A percentile compares a stretch with the other conserved stretches of the same genome.
Evolutionary conservation across 2,113 vertebrate species (phyloP).

Genomic region (Azemiops feae): DNA sequence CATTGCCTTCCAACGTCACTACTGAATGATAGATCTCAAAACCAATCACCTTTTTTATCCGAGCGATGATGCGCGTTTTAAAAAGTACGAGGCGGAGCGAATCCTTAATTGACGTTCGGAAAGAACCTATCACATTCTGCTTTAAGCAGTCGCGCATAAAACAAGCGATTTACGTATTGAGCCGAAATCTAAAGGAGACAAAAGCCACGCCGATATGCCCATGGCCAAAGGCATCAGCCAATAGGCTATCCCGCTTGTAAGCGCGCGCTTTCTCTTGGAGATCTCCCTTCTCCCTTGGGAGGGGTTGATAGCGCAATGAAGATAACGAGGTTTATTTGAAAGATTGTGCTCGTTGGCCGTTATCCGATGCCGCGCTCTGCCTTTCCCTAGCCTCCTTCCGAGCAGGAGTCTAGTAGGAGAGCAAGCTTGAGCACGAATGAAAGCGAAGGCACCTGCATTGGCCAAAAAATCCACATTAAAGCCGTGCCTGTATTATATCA

Average conservation of each 20-base stretch:
- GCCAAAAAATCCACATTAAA: not conserved
- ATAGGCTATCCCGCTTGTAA: not conserved
- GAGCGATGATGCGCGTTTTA: not conserved
- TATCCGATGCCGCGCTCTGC: not conserved
- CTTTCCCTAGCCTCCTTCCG: too few relatives aligned
- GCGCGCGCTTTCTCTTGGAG: slow-evolving; percentile 16
- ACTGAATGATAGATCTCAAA: accelerated
- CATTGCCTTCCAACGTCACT: accelerated
- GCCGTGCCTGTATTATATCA: not conserved
- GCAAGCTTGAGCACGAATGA: not conserved
- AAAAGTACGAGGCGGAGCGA: not conserved
- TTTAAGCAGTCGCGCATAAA: accelerated
- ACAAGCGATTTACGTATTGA: not conserved
- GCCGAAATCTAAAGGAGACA: not conserved
- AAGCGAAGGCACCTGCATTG: not conserved
- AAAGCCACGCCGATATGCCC: not conserved
- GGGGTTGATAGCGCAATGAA: accelerated
- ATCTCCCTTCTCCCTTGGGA: not conserved
- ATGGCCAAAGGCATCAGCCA: not conserved
- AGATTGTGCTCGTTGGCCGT: not conserved
- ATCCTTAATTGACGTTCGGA: accelerated
- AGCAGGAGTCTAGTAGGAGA: not conserved
- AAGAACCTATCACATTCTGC: not conserved
- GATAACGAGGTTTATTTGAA: slow-evolving; percentile 52
- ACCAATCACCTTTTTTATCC: not conserved